Evolutionary conservation across 2,888 invertebrate genomes (phyloP).

Genomic region (Cremastinae sp.): DNA sequence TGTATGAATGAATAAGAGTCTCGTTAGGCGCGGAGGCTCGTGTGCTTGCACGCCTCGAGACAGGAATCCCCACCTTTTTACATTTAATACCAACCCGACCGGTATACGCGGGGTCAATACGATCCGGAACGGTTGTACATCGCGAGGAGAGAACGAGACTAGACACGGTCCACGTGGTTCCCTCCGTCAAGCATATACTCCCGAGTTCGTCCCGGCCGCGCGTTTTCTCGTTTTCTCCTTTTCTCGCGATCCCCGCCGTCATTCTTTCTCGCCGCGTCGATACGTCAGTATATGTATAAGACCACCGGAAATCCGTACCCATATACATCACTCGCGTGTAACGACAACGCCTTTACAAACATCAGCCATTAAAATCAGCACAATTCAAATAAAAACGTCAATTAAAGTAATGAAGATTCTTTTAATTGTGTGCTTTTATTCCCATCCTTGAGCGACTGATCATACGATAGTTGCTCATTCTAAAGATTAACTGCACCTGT

Average conservation of each 20-base stretch:
- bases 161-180: conserved; percentile 33
- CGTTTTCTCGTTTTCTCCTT: background rate
- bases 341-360: conserved; percentile 1
- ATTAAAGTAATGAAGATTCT: no score
- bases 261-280: conserved; percentile 48
- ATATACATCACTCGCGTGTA: conserved; percentile 55
- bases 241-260: no score
- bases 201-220: conserved; percentile 58
- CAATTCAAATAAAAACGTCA: no score
- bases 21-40: conserved; percentile 57
- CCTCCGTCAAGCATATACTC: conserved; percentile 53
- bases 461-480: no score
- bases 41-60: conserved; percentile 52
- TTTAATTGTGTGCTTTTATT: no score
- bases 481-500: no score
- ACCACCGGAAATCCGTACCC: conserved; percentile 61
- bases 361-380: background rate
- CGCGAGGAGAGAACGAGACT: background rate
- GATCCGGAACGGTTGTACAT: conserved; percentile 30
- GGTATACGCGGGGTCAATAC: conserved; percentile 38
- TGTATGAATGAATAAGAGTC: conserved; percentile 69
- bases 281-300: conserved; percentile 70
- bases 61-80: conserved; percentile 67
- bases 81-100: conserved; percentile 57
- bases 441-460: no score